A percentile compares a stretch with the other conserved stretches of the same genome.
phyloP scores from a whole-genome alignment of 1,140 invertebrate species.

The Nasonia longicornis region DNA sequence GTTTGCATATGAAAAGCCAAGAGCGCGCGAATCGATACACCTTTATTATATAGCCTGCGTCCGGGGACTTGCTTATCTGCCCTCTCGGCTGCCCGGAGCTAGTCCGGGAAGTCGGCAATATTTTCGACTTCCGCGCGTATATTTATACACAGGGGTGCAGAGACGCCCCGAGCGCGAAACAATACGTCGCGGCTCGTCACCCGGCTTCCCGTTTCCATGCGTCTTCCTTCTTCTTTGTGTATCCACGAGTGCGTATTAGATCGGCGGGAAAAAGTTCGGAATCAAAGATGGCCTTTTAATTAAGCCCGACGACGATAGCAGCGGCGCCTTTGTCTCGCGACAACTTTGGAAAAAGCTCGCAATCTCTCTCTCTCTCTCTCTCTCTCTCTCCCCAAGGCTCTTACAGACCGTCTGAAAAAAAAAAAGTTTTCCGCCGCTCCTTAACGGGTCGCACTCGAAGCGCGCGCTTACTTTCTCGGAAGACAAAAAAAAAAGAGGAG shows the following conservation, averaged over 20 bases:
- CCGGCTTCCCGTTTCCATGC: constrained; percentile 50
- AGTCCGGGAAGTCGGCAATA: constrained; percentile 63
- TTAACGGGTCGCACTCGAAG: constrained; percentile 44
- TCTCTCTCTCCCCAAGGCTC: neutral
- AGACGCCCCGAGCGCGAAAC: constrained; percentile 58
- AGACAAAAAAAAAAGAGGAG: neutral
- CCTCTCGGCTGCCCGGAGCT: neutral
- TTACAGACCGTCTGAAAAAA: constrained; percentile 24
- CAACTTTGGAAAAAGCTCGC: constrained; percentile 41
- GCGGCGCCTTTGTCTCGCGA: constrained; percentile 54
- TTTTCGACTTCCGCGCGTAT: constrained; percentile 62
- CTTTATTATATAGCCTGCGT: constrained; percentile 59
- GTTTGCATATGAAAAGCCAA: constrained; percentile 68
- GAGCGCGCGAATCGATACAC: constrained; percentile 66
- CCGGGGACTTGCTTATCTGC: constrained; percentile 67
- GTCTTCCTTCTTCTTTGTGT: constrained; percentile 33
- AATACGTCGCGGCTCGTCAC: constrained; percentile 63
- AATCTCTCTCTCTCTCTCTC: neutral
- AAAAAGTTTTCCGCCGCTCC: constrained; percentile 39
- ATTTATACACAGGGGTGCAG: neutral
- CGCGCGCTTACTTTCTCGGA: constrained; percentile 35
- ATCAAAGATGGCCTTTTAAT: constrained; percentile 61
- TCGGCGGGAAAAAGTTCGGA: neutral
- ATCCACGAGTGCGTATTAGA: neutral
- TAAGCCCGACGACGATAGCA: constrained; percentile 50